Percentiles rank a stretch among this genome's conserved stretches.
Conservation (phyloP, 2,797 vertebrate species). For the Sebastes hubbsi region DNA sequence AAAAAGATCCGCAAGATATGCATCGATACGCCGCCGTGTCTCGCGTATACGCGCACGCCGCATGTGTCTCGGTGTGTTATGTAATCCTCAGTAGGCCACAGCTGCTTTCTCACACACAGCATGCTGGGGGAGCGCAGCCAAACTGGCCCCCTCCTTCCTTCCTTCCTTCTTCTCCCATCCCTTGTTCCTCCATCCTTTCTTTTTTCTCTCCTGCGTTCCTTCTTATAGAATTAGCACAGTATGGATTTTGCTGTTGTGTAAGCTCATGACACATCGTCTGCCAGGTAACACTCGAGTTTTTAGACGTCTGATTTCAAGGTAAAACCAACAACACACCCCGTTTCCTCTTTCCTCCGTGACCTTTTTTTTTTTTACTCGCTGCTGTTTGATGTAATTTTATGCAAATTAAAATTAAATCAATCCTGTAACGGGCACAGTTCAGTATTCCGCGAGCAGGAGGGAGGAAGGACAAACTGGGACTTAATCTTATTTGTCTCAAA, state of each 20-base stretch:
- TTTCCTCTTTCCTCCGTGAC: constrained; percentile 31
- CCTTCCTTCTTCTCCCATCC: constrained; percentile 41
- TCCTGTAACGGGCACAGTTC: constrained; percentile 46
- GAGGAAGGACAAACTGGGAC: constrained; percentile 60
- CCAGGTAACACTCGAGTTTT: not conserved
- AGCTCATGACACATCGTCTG: constrained; percentile 3
- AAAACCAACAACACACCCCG: not conserved
- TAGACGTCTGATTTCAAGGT: not conserved
- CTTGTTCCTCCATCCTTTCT: constrained; percentile 13
- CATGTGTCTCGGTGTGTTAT: constrained; percentile 69
- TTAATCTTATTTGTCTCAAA: constrained; percentile 64
- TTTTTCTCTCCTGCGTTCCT: not conserved
- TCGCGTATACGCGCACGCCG: constrained; percentile 8
- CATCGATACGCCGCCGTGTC: not conserved
- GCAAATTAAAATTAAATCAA: constrained; percentile 74
- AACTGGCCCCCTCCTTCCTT: constrained; percentile 48
- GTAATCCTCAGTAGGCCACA: constrained; percentile 79
- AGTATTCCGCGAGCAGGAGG: constrained; percentile 42
- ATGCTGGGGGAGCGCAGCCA: constrained; percentile 56
- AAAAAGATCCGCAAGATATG: not conserved
- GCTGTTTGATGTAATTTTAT: constrained; percentile 64
- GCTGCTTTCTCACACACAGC: constrained; percentile 76
- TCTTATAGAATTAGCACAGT: constrained; percentile 62
- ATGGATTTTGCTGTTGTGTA: constrained; percentile 65
- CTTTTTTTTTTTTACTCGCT: constrained; percentile 36